Evolutionary conservation across 2,797 vertebrate genomes (phyloP).

Genomic region (Podarcis siculus): DNA sequence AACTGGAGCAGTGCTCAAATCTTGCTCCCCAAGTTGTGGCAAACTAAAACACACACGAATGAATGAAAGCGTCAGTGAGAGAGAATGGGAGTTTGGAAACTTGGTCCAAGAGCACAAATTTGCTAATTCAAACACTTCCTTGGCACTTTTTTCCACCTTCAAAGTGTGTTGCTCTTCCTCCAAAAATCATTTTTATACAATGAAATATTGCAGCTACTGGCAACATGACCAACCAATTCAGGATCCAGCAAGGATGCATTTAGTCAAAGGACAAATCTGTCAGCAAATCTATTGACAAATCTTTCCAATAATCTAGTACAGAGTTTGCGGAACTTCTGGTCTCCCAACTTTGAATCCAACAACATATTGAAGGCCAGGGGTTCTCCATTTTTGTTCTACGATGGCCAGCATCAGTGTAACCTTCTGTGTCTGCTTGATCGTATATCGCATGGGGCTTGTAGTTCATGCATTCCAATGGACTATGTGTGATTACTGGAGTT

Average conservation of each 20-base stretch:
- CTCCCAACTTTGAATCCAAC: neutral
- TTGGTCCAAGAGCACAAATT: neutral
- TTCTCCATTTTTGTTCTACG: neutral
- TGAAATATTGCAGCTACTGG: neutral
- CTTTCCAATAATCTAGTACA: neutral
- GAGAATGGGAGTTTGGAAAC: neutral
- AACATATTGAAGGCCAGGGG: too few species aligned
- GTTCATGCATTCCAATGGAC: neutral
- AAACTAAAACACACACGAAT: too few species aligned
- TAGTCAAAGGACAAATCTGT: too few species aligned
- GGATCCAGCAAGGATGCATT: neutral
- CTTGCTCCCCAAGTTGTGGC: neutral
- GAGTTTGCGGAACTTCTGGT: neutral
- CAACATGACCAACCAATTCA: neutral
- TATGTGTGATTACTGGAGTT: too few species aligned
- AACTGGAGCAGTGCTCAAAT: constrained; percentile 32
- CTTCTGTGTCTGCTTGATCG: too few species aligned
- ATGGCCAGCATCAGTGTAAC: neutral
- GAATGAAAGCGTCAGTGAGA: neutral
- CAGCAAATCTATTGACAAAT: neutral
- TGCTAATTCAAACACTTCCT: constrained; percentile 6
- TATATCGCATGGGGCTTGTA: neutral
- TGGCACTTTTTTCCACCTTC: neutral
- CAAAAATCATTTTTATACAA: neutral
- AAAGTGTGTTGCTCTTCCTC: neutral